Conservation (phyloP, 2,888 invertebrate genomes). For the Eurois occulta region DNA sequence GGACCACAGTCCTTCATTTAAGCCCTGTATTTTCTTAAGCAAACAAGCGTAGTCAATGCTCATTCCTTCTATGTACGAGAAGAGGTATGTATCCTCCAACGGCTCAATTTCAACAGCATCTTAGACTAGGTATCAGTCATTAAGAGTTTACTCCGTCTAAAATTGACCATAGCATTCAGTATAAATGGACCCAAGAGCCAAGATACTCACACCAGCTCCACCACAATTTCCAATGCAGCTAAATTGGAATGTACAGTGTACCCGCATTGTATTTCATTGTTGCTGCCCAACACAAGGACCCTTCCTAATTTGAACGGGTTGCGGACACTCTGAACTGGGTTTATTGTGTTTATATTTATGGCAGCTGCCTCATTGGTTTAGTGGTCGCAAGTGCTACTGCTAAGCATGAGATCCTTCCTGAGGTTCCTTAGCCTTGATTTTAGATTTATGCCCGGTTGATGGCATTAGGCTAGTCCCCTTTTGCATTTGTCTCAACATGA, state of each 20-base stretch:
- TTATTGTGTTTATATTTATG: too few species aligned
- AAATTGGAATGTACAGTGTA: constrained; percentile 59
- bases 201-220: background rate
- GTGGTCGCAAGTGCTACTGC: background rate
- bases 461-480: background rate
- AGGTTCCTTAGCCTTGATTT: background rate
- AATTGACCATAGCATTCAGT: constrained; percentile 13
- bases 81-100: too few species aligned
- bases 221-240: constrained; percentile 45
- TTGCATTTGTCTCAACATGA: background rate
- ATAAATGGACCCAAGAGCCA: constrained; percentile 11
- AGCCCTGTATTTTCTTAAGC: too few species aligned
- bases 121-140: too few species aligned
- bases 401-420: background rate
- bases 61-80: too few species aligned
- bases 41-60: too few species aligned
- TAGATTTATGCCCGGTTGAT: background rate
- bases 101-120: too few species aligned
- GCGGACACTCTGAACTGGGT: constrained; percentile 2
- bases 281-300: background rate
- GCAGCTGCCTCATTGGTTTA: background rate
- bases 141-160: background rate
- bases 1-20: too few species aligned
- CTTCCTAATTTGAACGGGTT: constrained; percentile 49
- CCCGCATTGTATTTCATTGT: constrained; percentile 39